phyloP scores from a whole-genome alignment of 2,113 vertebrate genomes.

The Elaphurus davidianus region DNA sequence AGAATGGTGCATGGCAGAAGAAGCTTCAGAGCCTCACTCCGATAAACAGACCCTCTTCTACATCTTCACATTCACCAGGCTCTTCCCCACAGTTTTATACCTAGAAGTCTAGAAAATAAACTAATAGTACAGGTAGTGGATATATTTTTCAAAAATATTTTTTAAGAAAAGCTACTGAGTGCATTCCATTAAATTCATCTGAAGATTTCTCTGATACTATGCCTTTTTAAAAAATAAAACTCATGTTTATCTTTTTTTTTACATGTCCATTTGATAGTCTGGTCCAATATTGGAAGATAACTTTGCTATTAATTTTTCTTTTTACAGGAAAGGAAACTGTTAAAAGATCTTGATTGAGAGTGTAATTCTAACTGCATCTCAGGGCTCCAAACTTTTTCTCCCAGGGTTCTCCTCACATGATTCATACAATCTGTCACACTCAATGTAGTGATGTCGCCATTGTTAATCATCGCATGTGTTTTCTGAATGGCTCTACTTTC shows the following conservation, averaged over 20 bases:
- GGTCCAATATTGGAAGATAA: neutral
- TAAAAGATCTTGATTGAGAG: neutral
- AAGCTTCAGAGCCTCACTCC: neutral
- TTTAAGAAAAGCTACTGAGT: neutral
- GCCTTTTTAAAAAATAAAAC: neutral
- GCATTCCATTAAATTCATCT: neutral
- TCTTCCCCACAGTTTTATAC: neutral
- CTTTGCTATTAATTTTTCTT: neutral
- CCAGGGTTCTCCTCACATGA: neutral
- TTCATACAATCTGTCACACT: neutral
- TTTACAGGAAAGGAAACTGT: neutral
- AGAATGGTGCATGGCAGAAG: neutral
- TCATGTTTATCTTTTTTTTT: neutral
- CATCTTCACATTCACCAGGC: neutral
- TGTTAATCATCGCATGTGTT: neutral
- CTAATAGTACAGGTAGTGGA: neutral
- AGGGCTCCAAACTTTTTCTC: neutral
- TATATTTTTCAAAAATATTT: neutral
- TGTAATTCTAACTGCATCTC: neutral
- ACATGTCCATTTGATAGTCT: neutral
- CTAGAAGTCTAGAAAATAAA: neutral
- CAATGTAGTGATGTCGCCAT: fast-evolving
- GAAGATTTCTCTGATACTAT: neutral
- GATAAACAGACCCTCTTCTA: neutral
- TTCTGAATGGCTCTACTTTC: neutral